Conservation (phyloP, 1,140 invertebrate genomes). For the Tetragnatha versicolor region DNA sequence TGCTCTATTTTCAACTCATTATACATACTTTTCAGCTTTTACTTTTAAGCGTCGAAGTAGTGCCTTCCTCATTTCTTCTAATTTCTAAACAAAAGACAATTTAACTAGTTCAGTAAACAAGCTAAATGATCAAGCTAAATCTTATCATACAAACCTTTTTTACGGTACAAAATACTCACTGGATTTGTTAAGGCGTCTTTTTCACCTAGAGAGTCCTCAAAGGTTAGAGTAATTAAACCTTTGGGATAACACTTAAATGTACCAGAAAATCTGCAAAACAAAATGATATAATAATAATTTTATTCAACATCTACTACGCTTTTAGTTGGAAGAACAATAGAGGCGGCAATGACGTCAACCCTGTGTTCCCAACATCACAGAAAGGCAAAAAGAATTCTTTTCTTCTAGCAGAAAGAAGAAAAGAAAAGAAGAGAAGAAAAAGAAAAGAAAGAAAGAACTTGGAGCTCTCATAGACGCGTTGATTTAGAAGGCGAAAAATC, state of each 20-base stretch:
- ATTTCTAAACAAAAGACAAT: slow-evolving; percentile 32
- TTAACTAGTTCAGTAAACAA: neutral
- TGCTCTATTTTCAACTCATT: too few species aligned
- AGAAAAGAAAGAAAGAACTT: too few species aligned
- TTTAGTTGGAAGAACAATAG: too few species aligned
- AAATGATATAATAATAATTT: too few species aligned
- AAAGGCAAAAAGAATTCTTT: too few species aligned
- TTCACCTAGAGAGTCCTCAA: slow-evolving; percentile 36
- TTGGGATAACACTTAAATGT: slow-evolving; percentile 27
- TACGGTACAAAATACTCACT: slow-evolving; percentile 13
- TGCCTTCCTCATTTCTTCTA: slow-evolving; percentile 46
- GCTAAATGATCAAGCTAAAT: neutral
- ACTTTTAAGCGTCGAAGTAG: slow-evolving; percentile 22
- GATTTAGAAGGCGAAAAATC: too few species aligned
- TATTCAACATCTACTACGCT: too few species aligned
- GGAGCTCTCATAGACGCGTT: too few species aligned
- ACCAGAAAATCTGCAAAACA: slow-evolving; percentile 24
- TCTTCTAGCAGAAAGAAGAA: too few species aligned
- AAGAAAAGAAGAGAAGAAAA: too few species aligned
- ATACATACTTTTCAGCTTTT: slow-evolving; percentile 47
- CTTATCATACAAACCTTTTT: neutral
- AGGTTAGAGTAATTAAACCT: slow-evolving; percentile 43
- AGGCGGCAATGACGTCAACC: too few species aligned
- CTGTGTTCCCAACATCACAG: too few species aligned
- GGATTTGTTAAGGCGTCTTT: slow-evolving; percentile 26